Percentiles rank a stretch among this genome's conserved stretches.
Conservation (phyloP, 30 jellyfish, hydroid and myxozoan genomes). For the Pelagia noctiluca region DNA sequence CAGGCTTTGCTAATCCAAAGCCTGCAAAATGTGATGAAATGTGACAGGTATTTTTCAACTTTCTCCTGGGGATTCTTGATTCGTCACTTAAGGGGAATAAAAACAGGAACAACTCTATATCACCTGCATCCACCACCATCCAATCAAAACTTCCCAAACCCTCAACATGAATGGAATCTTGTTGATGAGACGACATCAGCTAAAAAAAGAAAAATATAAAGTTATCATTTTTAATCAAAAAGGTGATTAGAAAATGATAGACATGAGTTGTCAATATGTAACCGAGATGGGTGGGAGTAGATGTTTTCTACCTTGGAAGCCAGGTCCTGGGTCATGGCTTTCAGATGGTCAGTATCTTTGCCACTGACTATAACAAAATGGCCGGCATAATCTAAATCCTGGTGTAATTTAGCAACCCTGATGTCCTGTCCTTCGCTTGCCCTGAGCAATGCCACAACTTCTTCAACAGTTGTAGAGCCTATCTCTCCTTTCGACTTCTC, state of each 20-base stretch:
- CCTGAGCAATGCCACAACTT: slow-evolving; percentile 62
- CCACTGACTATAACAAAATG: slow-evolving; percentile 79
- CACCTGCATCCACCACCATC: slow-evolving; percentile 93
- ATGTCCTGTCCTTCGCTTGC: slow-evolving; percentile 68
- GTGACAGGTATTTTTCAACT: too few relatives aligned
- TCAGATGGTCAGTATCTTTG: slow-evolving; percentile 70
- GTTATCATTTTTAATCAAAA: not conserved
- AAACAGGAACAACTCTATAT: not conserved
- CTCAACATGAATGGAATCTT: slow-evolving; percentile 80
- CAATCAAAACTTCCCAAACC: slow-evolving; percentile 89
- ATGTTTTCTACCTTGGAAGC: slow-evolving; percentile 72
- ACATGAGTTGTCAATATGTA: not conserved
- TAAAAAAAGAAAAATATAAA: slow-evolving; percentile 12
- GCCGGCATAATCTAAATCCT: slow-evolving; percentile 72
- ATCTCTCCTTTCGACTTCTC: slow-evolving; percentile 66
- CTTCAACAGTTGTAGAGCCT: slow-evolving; percentile 75
- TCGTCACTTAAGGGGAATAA: not conserved
- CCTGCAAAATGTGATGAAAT: too few relatives aligned
- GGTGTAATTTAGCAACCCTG: slow-evolving; percentile 64
- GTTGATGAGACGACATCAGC: slow-evolving; percentile 75
- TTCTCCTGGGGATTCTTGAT: not conserved
- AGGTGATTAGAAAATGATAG: not conserved
- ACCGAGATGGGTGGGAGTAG: too few relatives aligned
- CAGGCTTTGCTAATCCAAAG: too few relatives aligned
- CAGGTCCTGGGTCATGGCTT: slow-evolving; percentile 72